Evolutionary conservation across 2,888 invertebrate species (phyloP), one percentile per base, ranked within the genome.

Genomic region (Gonocerus acuteangulatus): DNA sequence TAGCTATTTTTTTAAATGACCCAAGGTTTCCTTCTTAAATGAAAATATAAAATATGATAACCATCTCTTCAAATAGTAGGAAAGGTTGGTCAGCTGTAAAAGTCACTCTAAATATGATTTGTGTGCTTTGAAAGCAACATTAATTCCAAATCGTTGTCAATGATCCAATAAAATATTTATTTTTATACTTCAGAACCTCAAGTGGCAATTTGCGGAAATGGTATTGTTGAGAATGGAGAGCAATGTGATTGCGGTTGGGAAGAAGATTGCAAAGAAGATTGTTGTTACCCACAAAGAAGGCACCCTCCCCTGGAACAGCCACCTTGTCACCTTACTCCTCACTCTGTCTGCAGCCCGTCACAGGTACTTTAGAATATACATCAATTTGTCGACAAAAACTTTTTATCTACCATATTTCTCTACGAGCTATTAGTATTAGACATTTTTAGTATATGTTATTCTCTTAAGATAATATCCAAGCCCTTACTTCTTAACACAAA

Each of bases 241-340:
- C 89, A 97, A 75, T 99, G 99, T 74, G 99, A 99, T 77, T 99
- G 97, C 74, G 99, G 99, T 61, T 95, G 93, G 93, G 92, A 92
- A 70, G 91, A 94, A 71, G 95, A 96, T 73, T 97, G 97, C 74
- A 84, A 86, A 61, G 95, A 94, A 74, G 82, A 83, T 48, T 97
- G 97, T 74, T 99, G 97, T 74, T 88, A 87, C 69, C 94, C 95
- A 34, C 92, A 93, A 79, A 82, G 88, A 48, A 82, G 87, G 39
- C 84, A 89, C 69, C 86, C 89, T 3, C 84, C 86, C 52, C 71
- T 79, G 9, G 83, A 83, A 65, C 89, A 92, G 75, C 85, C 85
- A 56, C 93, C 93, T 0, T 95, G 95, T 75, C 87, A 85, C 52
- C 81, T 94, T 64, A 88, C 89, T 2, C 89, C 92, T 11, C 81